These are phyloP conservation scores for Drosophila diplacantha DNA, from an alignment of 2,888 invertebrate species.

Conservation along the genomic window DNA sequence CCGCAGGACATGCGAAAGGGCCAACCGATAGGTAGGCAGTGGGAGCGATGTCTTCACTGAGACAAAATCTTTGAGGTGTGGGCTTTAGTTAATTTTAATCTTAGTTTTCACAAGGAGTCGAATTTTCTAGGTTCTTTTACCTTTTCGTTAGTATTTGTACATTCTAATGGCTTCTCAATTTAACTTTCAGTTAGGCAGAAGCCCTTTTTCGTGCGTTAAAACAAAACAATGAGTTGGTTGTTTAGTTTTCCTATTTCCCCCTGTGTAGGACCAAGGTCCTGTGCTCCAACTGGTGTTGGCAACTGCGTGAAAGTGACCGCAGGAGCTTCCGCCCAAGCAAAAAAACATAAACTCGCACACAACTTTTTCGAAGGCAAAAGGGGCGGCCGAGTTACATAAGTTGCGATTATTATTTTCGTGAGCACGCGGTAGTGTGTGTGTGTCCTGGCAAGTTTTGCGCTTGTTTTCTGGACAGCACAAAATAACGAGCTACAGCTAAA, in stretches of 20 bases:
- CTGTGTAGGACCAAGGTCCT: constrained; percentile 5
- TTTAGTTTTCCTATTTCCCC: background rate
- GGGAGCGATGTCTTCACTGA: background rate
- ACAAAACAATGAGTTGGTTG: background rate
- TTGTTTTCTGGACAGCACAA: constrained; percentile 62
- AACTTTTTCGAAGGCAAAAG: constrained; percentile 59
- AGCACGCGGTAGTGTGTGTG: constrained; percentile 33
- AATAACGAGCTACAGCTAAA: constrained; percentile 66
- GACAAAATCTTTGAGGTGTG: background rate
- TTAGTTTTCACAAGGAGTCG: background rate
- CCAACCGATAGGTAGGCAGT: constrained; percentile 53
- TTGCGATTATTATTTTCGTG: constrained; percentile 67
- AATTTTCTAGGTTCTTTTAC: background rate
- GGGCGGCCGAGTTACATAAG: constrained; percentile 61
- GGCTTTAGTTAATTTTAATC: background rate
- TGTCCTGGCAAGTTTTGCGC: constrained; percentile 59
- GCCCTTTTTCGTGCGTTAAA: background rate
- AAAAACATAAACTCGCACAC: constrained; percentile 61
- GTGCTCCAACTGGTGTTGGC: constrained; percentile 50
- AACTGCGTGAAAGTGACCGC: constrained; percentile 71
- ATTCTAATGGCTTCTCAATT: background rate
- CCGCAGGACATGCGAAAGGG: constrained; percentile 37
- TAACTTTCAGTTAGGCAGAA: background rate
- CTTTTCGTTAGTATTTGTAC: no score
- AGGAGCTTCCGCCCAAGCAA: constrained; percentile 58